Evolutionary conservation across 1,140 invertebrate species (phyloP).

Genomic region (Drosophila tropicalis): DNA sequence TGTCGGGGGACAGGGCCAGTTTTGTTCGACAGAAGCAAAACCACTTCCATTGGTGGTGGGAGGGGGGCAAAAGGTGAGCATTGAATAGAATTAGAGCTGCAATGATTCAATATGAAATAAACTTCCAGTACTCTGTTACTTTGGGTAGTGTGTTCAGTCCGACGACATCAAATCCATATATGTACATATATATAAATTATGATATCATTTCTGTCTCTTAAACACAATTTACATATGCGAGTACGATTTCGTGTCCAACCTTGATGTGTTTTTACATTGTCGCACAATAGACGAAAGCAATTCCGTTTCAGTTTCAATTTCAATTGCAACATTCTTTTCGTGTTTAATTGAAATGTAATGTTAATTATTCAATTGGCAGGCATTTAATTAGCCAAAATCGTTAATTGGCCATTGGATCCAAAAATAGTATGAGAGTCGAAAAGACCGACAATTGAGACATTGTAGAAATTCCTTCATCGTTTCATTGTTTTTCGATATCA

Average conservation of each 20-base stretch:
- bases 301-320: conserved; percentile 32
- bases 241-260: conserved; percentile 4
- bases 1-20: too few species aligned
- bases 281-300: conserved; percentile 25
- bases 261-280: conserved; percentile 26
- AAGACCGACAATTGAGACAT: conserved; percentile 58
- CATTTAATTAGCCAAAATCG: conserved; percentile 63
- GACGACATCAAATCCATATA: neutral
- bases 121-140: neutral
- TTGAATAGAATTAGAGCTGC: conserved; percentile 1
- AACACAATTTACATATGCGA: conserved; percentile 51
- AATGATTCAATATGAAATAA: neutral
- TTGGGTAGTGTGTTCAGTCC: neutral
- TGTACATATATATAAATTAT: conserved; percentile 31
- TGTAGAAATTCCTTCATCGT: conserved; percentile 25
- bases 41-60: too few species aligned
- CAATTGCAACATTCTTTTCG: conserved; percentile 3
- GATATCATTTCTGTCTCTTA: conserved; percentile 55
- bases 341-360: conserved; percentile 68
- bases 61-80: conserved; percentile 2
- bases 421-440: conserved; percentile 44
- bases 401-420: conserved; percentile 59
- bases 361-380: conserved; percentile 62
- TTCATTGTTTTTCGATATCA: conserved; percentile 22
- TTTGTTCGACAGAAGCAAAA: too few species aligned